These are phyloP conservation scores for Hapalemur alaotrensis DNA, from an alignment of 2,797 vertebrate genomes.

Conservation along the genomic window DNA sequence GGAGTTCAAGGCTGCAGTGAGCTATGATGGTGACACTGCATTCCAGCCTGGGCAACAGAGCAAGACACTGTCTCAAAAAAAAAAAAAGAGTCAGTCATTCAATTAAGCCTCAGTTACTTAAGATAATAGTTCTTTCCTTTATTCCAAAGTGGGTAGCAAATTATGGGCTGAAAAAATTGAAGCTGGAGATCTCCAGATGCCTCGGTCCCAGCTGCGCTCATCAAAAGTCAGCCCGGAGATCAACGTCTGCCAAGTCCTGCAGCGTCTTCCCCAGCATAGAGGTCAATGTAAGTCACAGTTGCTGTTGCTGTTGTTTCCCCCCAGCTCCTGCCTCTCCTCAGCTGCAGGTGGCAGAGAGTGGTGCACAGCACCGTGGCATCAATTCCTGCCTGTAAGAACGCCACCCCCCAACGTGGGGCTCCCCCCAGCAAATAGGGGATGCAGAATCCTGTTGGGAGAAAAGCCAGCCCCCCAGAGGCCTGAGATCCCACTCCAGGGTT, in stretches of 20 bases:
- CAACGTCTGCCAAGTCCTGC: slow-evolving; percentile 85
- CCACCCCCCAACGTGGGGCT: not conserved
- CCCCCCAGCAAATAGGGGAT: not conserved
- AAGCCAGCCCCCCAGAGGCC: not conserved
- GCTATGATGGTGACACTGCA: not conserved
- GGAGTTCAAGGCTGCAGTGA: not conserved
- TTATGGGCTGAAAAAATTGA: slow-evolving; percentile 87
- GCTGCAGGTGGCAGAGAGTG: not conserved
- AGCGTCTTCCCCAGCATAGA: slow-evolving; percentile 85
- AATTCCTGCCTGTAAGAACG: not conserved
- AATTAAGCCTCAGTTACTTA: not conserved
- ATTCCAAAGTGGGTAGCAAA: slow-evolving; percentile 87
- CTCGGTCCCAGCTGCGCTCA: slow-evolving; percentile 85
- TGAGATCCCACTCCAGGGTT: not conserved
- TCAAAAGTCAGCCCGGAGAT: slow-evolving; percentile 77
- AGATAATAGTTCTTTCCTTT: not conserved
- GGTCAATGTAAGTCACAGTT: slow-evolving; percentile 83
- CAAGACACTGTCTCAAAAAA: not conserved
- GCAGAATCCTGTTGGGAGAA: not conserved
- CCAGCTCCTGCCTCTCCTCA: not conserved
- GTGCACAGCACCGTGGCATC: not conserved
- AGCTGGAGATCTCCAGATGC: slow-evolving; percentile 85
- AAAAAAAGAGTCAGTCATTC: not conserved
- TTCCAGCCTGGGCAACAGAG: not conserved
- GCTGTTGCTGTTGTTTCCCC: not conserved